Evolutionary conservation across 2,888 invertebrate genomes (phyloP), one percentile per base, ranked within the genome.

Genomic region (Anagyrus pseudococci): DNA sequence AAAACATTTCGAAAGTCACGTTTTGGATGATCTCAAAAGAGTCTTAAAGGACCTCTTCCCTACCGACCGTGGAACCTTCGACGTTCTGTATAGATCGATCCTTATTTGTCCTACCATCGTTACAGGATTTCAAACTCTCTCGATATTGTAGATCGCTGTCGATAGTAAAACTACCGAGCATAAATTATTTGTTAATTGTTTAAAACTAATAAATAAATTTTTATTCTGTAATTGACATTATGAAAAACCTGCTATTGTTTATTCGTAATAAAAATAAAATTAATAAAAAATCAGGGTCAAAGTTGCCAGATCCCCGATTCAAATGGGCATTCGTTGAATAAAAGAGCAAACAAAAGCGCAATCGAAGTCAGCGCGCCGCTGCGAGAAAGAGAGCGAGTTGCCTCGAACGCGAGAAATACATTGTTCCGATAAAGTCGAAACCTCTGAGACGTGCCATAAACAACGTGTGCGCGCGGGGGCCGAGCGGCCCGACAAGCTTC

Each of bases 61-160:
- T 67, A 67, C 67, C 67, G 67, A 67, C 67, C 57, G 67, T 25
- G 37, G 61, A 41, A 44, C 58, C 22, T 17, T 22, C 52, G 7
- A 40, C 13, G 29, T 19, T 23, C 19, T 15, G 23, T 47, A 43
- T 58, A 41, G 44, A 56, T 62, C 56, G 33, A 37, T 37, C 67
- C 69, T 61, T 65, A n/a, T 62, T 67, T 62, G 62, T 62, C 58
- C 62, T 54, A 55, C 54, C 19, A 10, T 43, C 54, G 43, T 49
- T 50, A 20, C 49, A 54, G 47, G 56, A 56, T 26, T 19, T 47
- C 8, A 59, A 46, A 40, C 67, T 67, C 65, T 59, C 65, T 50
- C 62, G 63, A 58, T 67, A 65, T 8, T 53, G 57, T 53, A 63
- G 66, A 40, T 49, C 54, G 37, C 62, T 63, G 22, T 55, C 49